Evolutionary conservation across 2,888 invertebrate species (phyloP).

Genomic region (Pristionchus japonicus): DNA sequence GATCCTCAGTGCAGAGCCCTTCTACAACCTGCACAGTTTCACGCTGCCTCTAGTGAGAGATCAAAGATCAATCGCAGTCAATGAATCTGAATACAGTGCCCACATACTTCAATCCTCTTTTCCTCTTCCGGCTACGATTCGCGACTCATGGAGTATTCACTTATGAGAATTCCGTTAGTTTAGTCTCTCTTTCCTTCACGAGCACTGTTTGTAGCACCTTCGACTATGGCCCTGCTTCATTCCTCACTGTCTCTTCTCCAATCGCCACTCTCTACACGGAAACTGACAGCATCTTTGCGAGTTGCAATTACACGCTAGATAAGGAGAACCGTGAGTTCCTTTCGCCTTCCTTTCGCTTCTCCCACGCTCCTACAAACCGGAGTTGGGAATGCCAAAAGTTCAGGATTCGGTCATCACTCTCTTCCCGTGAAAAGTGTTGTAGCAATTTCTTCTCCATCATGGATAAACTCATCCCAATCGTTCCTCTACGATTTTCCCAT

Average conservation of each 20-base stretch:
- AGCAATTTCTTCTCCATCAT: not conserved
- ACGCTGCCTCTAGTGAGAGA: not conserved
- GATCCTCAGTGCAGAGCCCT: not conserved
- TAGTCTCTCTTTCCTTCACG: not conserved
- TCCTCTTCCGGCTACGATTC: not conserved
- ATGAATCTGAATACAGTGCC: not conserved
- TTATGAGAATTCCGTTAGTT: conserved; percentile 5
- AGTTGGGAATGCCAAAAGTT: not conserved
- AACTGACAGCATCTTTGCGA: not conserved
- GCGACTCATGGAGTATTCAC: not conserved
- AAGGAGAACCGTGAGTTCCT: not conserved
- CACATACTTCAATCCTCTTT: not conserved
- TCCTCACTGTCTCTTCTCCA: not conserved
- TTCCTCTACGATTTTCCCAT: conserved; percentile 9
- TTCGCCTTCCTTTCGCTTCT: too few relatives aligned
- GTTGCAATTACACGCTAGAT: not conserved
- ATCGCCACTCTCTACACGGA: not conserved
- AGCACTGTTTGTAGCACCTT: not conserved
- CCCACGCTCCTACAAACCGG: too few relatives aligned
- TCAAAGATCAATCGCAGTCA: not conserved
- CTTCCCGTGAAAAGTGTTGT: not conserved
- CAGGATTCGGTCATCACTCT: not conserved
- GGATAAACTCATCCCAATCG: not conserved
- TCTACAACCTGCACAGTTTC: conserved; percentile 13
- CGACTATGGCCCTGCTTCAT: not conserved